Percentiles rank a stretch among this genome's conserved stretches.
These are phyloP conservation scores for Hypomecis atomaria DNA, from an alignment of 2,888 invertebrate genomes.

Conservation along the genomic window DNA sequence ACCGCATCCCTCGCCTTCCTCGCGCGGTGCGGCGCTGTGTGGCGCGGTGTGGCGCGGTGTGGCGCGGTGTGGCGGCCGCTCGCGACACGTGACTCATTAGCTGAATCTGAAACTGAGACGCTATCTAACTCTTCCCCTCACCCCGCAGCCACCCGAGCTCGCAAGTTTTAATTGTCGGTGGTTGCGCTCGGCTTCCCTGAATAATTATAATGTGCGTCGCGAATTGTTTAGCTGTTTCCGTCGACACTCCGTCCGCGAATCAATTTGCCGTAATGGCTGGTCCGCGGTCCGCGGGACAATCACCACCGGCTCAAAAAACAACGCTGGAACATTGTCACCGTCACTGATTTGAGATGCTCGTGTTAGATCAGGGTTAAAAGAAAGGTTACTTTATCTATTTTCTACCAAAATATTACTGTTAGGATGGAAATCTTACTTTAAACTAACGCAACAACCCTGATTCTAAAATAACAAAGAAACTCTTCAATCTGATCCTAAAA, in stretches of 20 bases:
- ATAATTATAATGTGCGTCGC: slow-evolving; percentile 12
- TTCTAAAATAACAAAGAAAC: no score
- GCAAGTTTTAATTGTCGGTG: slow-evolving; percentile 19
- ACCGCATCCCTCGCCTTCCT: not conserved
- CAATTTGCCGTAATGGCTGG: slow-evolving; percentile 11
- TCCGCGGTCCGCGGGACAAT: slow-evolving; percentile 3
- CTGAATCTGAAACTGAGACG: slow-evolving; percentile 14
- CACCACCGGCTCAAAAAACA: not conserved
- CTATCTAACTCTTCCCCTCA: slow-evolving; percentile 1
- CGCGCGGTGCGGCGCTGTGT: not conserved
- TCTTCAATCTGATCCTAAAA: no score
- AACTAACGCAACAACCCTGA: no score
- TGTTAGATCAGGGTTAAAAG: no score
- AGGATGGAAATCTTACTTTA: no score
- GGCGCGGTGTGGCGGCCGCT: not conserved
- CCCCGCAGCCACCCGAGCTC: not conserved
- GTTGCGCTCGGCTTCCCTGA: slow-evolving; percentile 11
- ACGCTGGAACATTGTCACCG: no score
- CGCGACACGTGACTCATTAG: slow-evolving; percentile 18
- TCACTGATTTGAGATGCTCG: no score
- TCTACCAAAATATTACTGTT: no score
- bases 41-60: not conserved
- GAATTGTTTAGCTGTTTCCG: slow-evolving; percentile 22
- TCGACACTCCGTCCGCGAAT: slow-evolving; percentile 14
- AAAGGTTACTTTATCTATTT: no score